Evolutionary conservation across 2,888 invertebrate genomes (phyloP).

Genomic region (Clepsis dumicolana): DNA sequence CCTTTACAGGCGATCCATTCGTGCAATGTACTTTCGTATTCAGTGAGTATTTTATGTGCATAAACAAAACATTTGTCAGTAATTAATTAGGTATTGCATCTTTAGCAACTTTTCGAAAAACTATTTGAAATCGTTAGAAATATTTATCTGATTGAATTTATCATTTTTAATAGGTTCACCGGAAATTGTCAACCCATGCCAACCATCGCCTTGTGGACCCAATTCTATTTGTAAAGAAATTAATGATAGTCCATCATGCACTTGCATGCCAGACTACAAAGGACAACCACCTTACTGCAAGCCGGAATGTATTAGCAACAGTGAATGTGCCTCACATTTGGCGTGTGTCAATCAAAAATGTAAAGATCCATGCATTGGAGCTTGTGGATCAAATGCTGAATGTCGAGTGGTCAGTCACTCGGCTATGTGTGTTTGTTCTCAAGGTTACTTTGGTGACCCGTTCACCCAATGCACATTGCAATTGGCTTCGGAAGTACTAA

Average conservation of each 20-base stretch:
- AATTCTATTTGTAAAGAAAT: constrained; percentile 90
- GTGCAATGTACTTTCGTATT: constrained; percentile 75
- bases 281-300: constrained; percentile 92
- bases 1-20: constrained; percentile 89
- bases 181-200: constrained; percentile 87
- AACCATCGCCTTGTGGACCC: constrained; percentile 93
- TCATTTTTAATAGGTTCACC: constrained; percentile 47
- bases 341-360: constrained; percentile 92
- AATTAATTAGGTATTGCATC: neutral
- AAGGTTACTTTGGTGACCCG: constrained; percentile 88
- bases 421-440: constrained; percentile 91
- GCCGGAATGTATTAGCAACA: constrained; percentile 92
- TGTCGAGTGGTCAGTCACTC: constrained; percentile 92
- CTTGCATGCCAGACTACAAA: constrained; percentile 89
- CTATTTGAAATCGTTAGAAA: neutral
- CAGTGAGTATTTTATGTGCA: constrained; percentile 63
- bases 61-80: neutral
- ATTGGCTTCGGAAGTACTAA: constrained; percentile 79
- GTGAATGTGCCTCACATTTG: constrained; percentile 89
- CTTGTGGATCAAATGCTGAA: constrained; percentile 90
- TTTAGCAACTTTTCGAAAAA: neutral
- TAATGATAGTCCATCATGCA: constrained; percentile 90
- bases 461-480: constrained; percentile 86
- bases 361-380: constrained; percentile 89
- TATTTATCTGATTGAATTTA: constrained; percentile 1